Conservation (phyloP, 2,797 vertebrate genomes). For the Artibeus jamaicensis region DNA sequence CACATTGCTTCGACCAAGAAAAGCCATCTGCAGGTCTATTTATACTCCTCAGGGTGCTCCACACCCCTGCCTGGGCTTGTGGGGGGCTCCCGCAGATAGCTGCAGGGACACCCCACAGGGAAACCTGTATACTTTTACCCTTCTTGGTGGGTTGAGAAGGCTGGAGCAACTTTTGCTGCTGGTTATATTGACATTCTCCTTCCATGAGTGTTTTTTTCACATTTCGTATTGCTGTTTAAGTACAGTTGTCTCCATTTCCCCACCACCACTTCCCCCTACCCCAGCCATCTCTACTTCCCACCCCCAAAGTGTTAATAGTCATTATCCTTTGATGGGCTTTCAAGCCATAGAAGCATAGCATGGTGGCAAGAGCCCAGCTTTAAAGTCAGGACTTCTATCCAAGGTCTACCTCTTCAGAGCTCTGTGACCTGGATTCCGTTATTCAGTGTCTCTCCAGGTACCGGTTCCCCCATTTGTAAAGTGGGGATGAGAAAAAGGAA, state of each 20-base stretch:
- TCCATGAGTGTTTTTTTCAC: not conserved
- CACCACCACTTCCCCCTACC: too few relatives aligned
- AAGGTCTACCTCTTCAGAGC: not conserved
- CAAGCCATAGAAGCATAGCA: not conserved
- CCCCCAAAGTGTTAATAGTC: not conserved
- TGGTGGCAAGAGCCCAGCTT: not conserved
- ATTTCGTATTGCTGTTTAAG: too few relatives aligned
- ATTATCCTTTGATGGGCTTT: not conserved
- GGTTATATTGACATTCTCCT: not conserved
- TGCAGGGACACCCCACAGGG: not conserved
- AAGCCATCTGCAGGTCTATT: constrained; percentile 30
- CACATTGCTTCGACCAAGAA: not conserved
- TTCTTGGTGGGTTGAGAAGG: not conserved
- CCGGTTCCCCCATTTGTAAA: not conserved
- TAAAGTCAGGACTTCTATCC: not conserved
- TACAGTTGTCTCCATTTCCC: too few relatives aligned
- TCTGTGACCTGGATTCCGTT: not conserved
- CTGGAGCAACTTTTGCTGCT: not conserved
- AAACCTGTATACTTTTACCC: too few relatives aligned
- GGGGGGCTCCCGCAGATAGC: not conserved
- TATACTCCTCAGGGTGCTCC: not conserved
- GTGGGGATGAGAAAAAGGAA: not conserved
- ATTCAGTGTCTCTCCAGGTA: not conserved
- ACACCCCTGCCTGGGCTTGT: not conserved
- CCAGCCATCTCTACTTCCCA: too few relatives aligned